Evolutionary conservation across 1,140 invertebrate species (phyloP).

Genomic region (Lepidurus apus): DNA sequence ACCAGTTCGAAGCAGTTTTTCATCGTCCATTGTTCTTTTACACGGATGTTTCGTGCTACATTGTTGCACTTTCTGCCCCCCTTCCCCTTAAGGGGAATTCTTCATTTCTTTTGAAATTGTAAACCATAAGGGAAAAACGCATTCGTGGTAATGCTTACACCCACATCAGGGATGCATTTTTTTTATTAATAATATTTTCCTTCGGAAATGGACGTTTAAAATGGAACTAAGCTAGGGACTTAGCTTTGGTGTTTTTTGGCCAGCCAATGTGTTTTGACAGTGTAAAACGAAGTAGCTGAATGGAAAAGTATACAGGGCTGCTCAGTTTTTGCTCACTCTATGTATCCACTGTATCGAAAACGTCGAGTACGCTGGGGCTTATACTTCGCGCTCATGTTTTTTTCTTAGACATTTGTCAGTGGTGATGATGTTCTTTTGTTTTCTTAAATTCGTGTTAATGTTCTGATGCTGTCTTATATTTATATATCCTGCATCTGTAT

Average conservation of each 20-base stretch:
- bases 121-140: not conserved
- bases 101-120: not conserved
- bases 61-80: conserved; percentile 1
- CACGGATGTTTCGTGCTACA: not conserved
- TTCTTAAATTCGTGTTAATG: no score
- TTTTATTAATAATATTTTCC: not conserved
- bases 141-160: conserved; percentile 7
- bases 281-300: conserved; percentile 5
- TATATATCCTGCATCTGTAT: no score
- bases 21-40: not conserved
- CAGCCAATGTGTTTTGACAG: conserved; percentile 9
- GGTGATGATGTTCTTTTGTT: no score
- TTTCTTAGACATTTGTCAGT: no score
- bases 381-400: no score
- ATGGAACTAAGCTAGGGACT: not conserved
- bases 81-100: not conserved
- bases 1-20: not conserved
- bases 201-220: conserved; percentile 10
- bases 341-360: not conserved
- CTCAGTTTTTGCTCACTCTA: conserved; percentile 1
- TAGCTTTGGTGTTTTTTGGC: not conserved
- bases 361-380: no score
- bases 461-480: no score
- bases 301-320: conserved; percentile 18
- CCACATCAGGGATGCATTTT: conserved; percentile 5